Percentiles rank a stretch among this genome's conserved stretches.
Evolutionary conservation across 64 coral and sea anemone species (phyloP).

Genomic region (Orbicella faveolata): DNA sequence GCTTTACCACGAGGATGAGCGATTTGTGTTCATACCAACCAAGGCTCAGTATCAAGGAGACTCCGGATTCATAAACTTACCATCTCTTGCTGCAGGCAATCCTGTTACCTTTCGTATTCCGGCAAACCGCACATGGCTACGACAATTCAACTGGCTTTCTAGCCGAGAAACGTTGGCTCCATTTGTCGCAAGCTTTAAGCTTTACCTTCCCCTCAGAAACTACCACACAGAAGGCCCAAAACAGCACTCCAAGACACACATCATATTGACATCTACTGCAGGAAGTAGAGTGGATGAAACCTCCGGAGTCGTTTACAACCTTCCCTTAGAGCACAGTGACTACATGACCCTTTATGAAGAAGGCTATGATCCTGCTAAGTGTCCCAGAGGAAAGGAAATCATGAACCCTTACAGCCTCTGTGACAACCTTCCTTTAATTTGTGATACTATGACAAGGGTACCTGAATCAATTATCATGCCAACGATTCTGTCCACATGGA

Average conservation of each 20-base stretch:
- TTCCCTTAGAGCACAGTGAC: constrained; percentile 7
- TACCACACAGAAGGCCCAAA: neutral
- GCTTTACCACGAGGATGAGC: neutral
- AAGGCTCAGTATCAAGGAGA: constrained; percentile 24
- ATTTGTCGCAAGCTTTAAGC: constrained; percentile 51
- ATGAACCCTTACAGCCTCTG: constrained; percentile 57
- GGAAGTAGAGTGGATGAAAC: constrained; percentile 1
- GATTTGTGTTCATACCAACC: constrained; percentile 56
- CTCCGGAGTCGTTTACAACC: constrained; percentile 22
- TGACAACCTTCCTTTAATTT: constrained; percentile 40
- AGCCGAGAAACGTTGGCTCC: constrained; percentile 30
- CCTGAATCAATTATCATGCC: constrained; percentile 25
- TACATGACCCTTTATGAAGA: constrained; percentile 41
- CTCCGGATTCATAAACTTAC: constrained; percentile 46
- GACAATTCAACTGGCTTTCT: constrained; percentile 47
- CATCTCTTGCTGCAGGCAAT: constrained; percentile 34
- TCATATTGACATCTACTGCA: neutral
- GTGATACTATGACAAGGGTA: constrained; percentile 30
- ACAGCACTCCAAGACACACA: neutral
- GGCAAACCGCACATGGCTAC: constrained; percentile 28
- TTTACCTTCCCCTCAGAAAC: constrained; percentile 50
- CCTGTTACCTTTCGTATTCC: constrained; percentile 42
- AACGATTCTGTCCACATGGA: constrained; percentile 58
- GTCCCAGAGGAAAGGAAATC: constrained; percentile 28
- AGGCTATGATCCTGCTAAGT: constrained; percentile 28